A percentile compares a stretch with the other conserved stretches of the same genome.
These are phyloP conservation scores for Australoheros facetus DNA, from an alignment of 2,797 vertebrate species.

Conservation along the genomic window DNA sequence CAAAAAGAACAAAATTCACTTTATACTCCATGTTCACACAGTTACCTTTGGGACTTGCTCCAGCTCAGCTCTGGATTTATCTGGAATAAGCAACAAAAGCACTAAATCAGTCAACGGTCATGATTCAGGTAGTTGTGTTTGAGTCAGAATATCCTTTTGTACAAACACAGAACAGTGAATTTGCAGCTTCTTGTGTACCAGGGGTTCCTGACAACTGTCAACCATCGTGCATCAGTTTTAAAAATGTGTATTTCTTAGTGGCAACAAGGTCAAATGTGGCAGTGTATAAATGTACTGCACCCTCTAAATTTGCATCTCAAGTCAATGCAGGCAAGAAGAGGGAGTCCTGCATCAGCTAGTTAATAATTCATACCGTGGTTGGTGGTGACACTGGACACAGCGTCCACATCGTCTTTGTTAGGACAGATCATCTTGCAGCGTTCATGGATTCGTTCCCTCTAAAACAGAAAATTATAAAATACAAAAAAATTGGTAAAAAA, in stretches of 20 bases:
- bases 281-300: background rate
- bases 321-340: background rate
- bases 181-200: too few relatives aligned
- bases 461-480: constrained; percentile 41
- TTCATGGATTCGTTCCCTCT: constrained; percentile 94
- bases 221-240: too few relatives aligned
- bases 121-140: background rate
- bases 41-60: constrained; percentile 98
- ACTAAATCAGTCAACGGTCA: background rate
- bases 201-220: too few relatives aligned
- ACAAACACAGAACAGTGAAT: accelerated
- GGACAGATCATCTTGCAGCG: constrained; percentile 91
- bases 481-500: background rate
- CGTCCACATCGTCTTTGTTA: constrained; percentile 88
- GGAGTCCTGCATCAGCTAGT: constrained; percentile 15
- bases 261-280: too few relatives aligned
- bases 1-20: background rate
- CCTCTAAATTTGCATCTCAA: background rate
- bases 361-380: constrained; percentile 85
- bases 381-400: constrained; percentile 81
- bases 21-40: background rate
- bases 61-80: constrained; percentile 95
- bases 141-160: background rate
- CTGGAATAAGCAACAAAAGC: constrained; percentile 70
- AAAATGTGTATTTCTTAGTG: too few relatives aligned